Percentiles rank a stretch among this genome's conserved stretches.
These are phyloP conservation scores for Cyclophora punctaria DNA, from an alignment of 2,888 invertebrate genomes.

Conservation along the genomic window DNA sequence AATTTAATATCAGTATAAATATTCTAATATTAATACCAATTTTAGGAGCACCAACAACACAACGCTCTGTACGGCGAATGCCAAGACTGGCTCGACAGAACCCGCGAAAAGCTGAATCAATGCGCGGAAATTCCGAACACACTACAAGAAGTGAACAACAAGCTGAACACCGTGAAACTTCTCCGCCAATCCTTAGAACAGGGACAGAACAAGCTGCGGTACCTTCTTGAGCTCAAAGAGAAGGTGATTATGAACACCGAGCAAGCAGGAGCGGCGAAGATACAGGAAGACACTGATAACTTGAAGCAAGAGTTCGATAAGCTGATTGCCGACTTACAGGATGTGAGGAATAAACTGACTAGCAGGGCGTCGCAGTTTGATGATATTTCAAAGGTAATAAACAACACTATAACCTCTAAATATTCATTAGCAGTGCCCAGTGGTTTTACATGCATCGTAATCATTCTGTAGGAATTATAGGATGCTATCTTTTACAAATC, in stretches of 20 bases:
- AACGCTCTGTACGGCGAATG: conserved; percentile 94
- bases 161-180: conserved; percentile 88
- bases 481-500: too few relatives aligned
- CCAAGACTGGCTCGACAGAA: conserved; percentile 93
- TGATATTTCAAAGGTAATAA: conserved; percentile 84
- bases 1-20: too few relatives aligned
- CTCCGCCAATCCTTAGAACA: conserved; percentile 94
- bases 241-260: conserved; percentile 95
- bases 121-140: conserved; percentile 88
- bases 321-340: conserved; percentile 86
- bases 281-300: conserved; percentile 93
- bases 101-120: conserved; percentile 87
- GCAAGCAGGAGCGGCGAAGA: conserved; percentile 88
- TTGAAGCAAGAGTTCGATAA: conserved; percentile 93
- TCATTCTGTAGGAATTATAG: too few relatives aligned
- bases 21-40: conserved; percentile 1
- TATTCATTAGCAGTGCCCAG: too few relatives aligned
- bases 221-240: conserved; percentile 90
- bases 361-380: conserved; percentile 86
- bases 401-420: too few relatives aligned
- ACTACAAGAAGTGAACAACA: conserved; percentile 88
- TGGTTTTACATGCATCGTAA: too few relatives aligned
- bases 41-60: conserved; percentile 93
- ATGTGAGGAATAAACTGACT: conserved; percentile 83
- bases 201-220: conserved; percentile 79